Conservation (phyloP, 2,113 vertebrate species). For the Microtus montanus region DNA sequence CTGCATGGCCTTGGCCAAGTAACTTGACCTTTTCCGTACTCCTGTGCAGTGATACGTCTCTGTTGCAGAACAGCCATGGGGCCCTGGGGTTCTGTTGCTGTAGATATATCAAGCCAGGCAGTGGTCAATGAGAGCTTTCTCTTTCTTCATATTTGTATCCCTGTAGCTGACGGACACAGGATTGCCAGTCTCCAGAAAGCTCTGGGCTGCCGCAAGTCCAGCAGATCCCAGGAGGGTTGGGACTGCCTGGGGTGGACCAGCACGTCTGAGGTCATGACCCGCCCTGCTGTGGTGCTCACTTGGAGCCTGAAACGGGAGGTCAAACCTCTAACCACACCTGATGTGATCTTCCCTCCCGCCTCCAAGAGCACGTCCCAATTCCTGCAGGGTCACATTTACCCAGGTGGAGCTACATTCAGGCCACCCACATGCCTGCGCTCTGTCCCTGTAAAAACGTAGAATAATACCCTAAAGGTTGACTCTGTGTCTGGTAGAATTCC, state of each 20-base stretch:
- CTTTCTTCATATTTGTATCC: fast-evolving
- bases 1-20: conserved; percentile 3
- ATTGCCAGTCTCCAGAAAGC: background rate
- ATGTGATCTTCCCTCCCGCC: too few species aligned
- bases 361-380: fast-evolving
- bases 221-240: background rate
- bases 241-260: background rate
- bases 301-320: background rate
- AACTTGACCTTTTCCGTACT: background rate
- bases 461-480: background rate
- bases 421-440: background rate
- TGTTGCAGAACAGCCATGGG: fast-evolving
- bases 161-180: background rate
- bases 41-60: background rate
- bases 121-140: background rate
- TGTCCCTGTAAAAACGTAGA: background rate
- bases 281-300: background rate
- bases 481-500: background rate
- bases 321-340: background rate
- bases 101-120: too few species aligned
- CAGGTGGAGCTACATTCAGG: background rate
- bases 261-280: background rate
- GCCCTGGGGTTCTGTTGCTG: background rate
- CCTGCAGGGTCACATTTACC: background rate
- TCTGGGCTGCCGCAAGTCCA: background rate